Percentiles rank a stretch among this genome's conserved stretches.
phyloP scores from a whole-genome alignment of 2,113 vertebrate species.

The Cichladusa arquata region DNA sequence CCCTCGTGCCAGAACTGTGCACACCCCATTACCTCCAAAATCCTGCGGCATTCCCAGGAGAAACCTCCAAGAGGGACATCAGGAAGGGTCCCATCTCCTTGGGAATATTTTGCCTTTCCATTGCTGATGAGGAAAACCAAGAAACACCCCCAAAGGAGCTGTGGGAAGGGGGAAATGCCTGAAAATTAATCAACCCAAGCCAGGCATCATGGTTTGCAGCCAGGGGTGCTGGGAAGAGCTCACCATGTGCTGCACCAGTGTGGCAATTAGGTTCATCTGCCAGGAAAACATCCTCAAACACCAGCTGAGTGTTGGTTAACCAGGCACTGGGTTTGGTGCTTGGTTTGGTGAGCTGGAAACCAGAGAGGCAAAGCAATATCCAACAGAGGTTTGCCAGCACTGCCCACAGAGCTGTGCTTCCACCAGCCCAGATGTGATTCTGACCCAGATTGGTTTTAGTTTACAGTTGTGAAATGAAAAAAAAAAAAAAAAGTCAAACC shows the following conservation, averaged over 20 bases:
- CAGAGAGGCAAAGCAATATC: not conserved
- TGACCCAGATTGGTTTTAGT: not conserved
- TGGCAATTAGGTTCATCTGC: not conserved
- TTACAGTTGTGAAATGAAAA: not conserved
- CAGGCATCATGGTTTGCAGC: not conserved
- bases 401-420: not conserved
- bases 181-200: not conserved
- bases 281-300: not conserved
- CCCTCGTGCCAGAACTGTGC: rapidly evolving
- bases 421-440: not conserved
- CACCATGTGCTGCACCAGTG: rapidly evolving
- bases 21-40: not conserved
- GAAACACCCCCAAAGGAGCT: not conserved
- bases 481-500: too few species aligned
- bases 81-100: not conserved
- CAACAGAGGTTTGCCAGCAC: not conserved
- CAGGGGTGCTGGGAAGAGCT: not conserved
- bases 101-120: not conserved
- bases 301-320: not conserved
- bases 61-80: not conserved
- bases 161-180: not conserved
- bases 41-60: rapidly evolving
- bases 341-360: not conserved
- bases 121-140: not conserved
- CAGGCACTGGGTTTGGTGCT: not conserved